Evolutionary conservation across 2,888 invertebrate species (phyloP), one percentile per base, ranked within the genome.

Genomic region (Cryptocheilus praepositus): DNA sequence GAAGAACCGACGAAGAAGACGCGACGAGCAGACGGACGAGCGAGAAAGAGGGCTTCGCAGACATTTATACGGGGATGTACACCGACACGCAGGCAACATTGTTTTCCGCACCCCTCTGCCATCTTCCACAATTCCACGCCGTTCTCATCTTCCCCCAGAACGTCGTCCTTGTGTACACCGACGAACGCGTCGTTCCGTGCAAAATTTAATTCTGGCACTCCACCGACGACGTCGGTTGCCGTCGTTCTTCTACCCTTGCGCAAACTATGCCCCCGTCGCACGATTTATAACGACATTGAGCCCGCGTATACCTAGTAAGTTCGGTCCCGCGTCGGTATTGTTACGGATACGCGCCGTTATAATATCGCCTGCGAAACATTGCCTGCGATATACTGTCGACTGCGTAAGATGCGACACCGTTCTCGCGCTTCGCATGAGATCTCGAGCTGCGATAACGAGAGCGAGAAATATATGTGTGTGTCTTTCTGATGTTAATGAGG

Each of bases 281-380:
- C 79, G 79, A 77, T 79, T 77, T 77, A 77, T 76, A 79, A 73
- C 62, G 76, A 78, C 79, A 66, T 77, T 71, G 79, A 73, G 71
- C 78, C 56, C 66, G 58, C 61, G 43, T 54, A 18, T 18, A 13
- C 25, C 21, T 1, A 8, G 7, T 11, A 36, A 36, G 36, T 36
- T 36, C 36, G 36, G 36, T 11, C 36, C 36, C 36, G 36, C 36
- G 13, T 11, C 7, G 36, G 36, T 36, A 36, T 36, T 36, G 36
- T 36, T 36, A 36, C 36, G 36, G 36, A 36, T 36, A 36, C 36
- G 36, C 36, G 13, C 36, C 36, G 36, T 36, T 36, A 36, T 36
- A 36, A 36, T 36, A 36, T 36, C 36, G 36, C 36, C 36, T 36
- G 36, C 7, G 36, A 36, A 36, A 36, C 36, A 36, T 36, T 36